Evolutionary conservation across 2,797 vertebrate genomes (phyloP).

Genomic region (Enteromius treurensis): DNA sequence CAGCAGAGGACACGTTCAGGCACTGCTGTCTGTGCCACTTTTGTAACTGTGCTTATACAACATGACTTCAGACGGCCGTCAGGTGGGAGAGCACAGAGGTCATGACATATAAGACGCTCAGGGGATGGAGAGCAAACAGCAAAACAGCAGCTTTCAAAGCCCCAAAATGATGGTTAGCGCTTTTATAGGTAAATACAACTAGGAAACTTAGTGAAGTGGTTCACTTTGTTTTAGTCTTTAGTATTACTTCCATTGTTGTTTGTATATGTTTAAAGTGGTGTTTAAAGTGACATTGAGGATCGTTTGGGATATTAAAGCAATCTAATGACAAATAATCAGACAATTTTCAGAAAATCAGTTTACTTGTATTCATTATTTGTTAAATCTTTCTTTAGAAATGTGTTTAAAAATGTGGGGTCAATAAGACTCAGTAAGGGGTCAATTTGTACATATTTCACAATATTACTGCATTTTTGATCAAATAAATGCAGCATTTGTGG

Average conservation of each 20-base stretch:
- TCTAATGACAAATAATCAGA: neutral
- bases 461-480: neutral
- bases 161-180: no score
- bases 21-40: conserved; percentile 10
- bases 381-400: neutral
- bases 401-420: neutral
- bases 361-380: neutral
- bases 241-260: neutral
- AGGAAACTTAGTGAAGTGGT: neutral
- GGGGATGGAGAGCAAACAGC: neutral
- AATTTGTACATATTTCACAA: neutral
- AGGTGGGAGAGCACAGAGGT: conserved; percentile 25
- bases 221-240: neutral
- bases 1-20: conserved; percentile 11
- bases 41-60: conserved; percentile 41
- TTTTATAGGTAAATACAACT: neutral
- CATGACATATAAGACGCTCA: conserved; percentile 33
- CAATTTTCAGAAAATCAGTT: neutral
- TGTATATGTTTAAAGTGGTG: no score
- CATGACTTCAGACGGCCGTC: conserved; percentile 37
- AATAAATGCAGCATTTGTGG: neutral
- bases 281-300: neutral
- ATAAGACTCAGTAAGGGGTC: neutral
- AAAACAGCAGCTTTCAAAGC: conserved; percentile 15
- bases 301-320: neutral